Evolutionary conservation across 2,113 vertebrate species (phyloP).

Genomic region (Capricornis sumatraensis): DNA sequence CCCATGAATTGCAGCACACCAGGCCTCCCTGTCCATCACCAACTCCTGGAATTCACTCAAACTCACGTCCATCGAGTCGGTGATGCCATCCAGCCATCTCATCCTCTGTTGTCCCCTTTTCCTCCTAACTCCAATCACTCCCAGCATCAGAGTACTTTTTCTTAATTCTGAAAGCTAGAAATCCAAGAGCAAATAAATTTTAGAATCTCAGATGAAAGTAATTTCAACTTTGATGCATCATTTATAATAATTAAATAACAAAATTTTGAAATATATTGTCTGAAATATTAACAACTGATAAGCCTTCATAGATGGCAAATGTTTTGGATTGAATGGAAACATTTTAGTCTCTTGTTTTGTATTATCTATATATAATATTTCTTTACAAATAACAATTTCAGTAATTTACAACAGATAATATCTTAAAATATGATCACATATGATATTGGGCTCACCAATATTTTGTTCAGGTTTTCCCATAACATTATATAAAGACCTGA

Average conservation of each 20-base stretch:
- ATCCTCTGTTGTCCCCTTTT: no score
- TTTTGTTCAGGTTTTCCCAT: no score
- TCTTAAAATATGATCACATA: not conserved
- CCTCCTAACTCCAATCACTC: no score
- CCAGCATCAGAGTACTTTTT: not conserved
- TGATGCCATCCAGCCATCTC: no score
- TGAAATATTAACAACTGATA: not conserved
- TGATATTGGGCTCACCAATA: not conserved
- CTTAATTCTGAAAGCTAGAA: not conserved
- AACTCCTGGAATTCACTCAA: no score
- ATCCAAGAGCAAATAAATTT: not conserved
- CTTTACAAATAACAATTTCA: not conserved
- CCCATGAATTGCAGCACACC: no score
- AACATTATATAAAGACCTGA: no score
- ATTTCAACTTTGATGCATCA: not conserved
- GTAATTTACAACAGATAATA: not conserved
- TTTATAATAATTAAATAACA: not conserved
- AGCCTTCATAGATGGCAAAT: not conserved
- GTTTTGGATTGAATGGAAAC: not conserved
- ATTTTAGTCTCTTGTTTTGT: not conserved
- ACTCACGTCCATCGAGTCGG: accelerated
- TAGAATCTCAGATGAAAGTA: not conserved
- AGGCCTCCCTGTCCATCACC: no score
- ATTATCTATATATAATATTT: not conserved
- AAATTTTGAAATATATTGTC: not conserved